phyloP scores from a whole-genome alignment of 1,140 invertebrate genomes.

The Parapsyche elsis region DNA sequence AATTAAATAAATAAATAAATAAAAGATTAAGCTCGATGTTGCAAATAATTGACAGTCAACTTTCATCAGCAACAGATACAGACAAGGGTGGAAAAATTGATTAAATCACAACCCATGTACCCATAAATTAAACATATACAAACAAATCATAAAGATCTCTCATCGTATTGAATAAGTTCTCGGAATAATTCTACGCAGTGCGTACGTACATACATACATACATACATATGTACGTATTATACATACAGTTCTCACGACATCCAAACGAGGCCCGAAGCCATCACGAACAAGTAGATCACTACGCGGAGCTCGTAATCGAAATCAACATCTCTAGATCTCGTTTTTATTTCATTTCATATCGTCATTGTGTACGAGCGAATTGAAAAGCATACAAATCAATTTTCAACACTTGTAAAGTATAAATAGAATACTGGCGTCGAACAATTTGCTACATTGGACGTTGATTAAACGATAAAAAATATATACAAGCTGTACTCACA shows the following conservation, averaged over 20 bases:
- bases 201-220: background rate
- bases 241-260: conserved; percentile 11
- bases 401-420: background rate
- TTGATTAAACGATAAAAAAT: background rate
- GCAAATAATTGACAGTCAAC: too few relatives aligned
- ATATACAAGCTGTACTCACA: conserved; percentile 59
- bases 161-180: conserved; percentile 8
- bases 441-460: background rate
- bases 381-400: background rate
- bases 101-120: too few relatives aligned
- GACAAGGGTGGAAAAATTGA: too few relatives aligned
- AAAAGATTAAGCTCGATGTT: too few relatives aligned
- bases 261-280: background rate
- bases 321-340: conserved; percentile 8
- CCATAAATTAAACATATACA: too few relatives aligned
- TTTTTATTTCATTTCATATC: conserved; percentile 3
- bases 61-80: too few relatives aligned
- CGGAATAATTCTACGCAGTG: conserved; percentile 16
- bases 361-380: background rate
- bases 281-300: conserved; percentile 26
- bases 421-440: background rate
- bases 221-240: too few relatives aligned
- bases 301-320: conserved; percentile 1
- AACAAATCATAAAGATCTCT: too few relatives aligned
- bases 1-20: too few relatives aligned